Evolutionary conservation across 2,888 invertebrate species (phyloP).

Genomic region (Argyra leucocephala): DNA sequence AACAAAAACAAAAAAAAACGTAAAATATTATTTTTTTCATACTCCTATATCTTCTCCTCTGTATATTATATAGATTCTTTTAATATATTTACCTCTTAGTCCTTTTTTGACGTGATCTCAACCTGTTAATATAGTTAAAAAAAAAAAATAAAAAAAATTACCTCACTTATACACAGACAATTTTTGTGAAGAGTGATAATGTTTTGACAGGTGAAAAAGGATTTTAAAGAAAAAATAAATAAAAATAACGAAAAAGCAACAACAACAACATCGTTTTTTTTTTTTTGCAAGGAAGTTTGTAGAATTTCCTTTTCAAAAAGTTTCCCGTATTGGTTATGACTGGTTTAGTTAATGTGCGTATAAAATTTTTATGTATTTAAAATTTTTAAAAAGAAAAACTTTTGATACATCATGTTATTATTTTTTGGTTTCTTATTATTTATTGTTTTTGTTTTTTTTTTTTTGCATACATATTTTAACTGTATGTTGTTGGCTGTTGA

Average conservation of each 20-base stretch:
- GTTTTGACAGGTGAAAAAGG: slow-evolving; percentile 4
- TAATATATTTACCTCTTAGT: no score
- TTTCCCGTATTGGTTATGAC: no score
- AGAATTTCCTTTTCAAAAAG: not conserved
- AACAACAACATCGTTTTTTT: not conserved
- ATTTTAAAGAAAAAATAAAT: not conserved
- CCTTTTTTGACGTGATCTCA: no score
- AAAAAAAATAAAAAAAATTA: no score
- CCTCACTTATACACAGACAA: no score
- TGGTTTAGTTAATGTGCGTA: no score
- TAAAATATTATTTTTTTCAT: no score
- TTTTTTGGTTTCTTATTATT: not conserved
- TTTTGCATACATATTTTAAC: not conserved
- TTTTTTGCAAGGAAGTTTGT: not conserved
- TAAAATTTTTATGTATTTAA: no score
- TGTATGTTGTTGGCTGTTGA: not conserved
- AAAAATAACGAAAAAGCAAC: not conserved
- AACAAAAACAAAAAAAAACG: no score
- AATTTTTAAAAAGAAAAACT: not conserved
- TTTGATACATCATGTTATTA: not conserved
- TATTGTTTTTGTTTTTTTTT: not conserved
- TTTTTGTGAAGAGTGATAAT: not conserved
- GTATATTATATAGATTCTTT: no score
- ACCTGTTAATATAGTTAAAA: no score
- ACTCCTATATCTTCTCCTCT: no score